These are phyloP conservation scores for Drosophila fungiperda DNA, from an alignment of 2,888 invertebrate species.

Conservation along the genomic window DNA sequence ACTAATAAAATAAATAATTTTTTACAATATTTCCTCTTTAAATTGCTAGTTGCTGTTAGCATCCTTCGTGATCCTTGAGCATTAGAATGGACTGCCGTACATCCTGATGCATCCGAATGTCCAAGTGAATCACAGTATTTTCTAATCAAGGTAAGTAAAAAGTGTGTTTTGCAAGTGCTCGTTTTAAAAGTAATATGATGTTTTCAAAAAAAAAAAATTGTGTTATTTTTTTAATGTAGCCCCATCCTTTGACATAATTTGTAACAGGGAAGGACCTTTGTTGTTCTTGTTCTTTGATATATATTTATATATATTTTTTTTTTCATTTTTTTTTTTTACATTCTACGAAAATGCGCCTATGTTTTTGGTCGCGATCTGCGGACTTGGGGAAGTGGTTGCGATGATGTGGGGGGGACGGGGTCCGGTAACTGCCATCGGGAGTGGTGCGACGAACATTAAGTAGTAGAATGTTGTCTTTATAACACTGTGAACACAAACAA, in stretches of 20 bases:
- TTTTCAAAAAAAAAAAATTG: constrained; percentile 16
- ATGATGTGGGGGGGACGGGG: not conserved
- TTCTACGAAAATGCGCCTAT: constrained; percentile 25
- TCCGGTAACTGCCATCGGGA: constrained; percentile 41
- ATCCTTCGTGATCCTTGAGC: not conserved
- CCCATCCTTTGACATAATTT: not conserved
- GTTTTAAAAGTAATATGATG: constrained; percentile 63
- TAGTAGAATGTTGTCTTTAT: constrained; percentile 81
- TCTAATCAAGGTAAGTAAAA: constrained; percentile 61
- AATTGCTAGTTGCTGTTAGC: not conserved
- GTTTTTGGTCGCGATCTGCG: constrained; percentile 4
- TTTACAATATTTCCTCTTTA: not conserved
- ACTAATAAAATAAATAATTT: no score
- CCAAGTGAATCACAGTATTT: constrained; percentile 63
- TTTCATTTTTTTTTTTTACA: constrained; percentile 1
- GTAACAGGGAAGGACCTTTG: constrained; percentile 18
- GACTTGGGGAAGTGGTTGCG: not conserved
- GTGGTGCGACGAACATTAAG: constrained; percentile 74
- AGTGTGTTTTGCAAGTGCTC: constrained; percentile 54
- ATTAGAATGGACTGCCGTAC: not conserved
- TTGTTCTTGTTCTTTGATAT: constrained; percentile 69
- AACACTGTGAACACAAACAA: constrained; percentile 76
- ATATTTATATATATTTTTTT: not conserved
- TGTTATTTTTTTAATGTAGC: constrained; percentile 50
- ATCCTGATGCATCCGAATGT: not conserved